Evolutionary conservation across 2,797 vertebrate genomes (phyloP).

Genomic region (Taenioides sp.): DNA sequence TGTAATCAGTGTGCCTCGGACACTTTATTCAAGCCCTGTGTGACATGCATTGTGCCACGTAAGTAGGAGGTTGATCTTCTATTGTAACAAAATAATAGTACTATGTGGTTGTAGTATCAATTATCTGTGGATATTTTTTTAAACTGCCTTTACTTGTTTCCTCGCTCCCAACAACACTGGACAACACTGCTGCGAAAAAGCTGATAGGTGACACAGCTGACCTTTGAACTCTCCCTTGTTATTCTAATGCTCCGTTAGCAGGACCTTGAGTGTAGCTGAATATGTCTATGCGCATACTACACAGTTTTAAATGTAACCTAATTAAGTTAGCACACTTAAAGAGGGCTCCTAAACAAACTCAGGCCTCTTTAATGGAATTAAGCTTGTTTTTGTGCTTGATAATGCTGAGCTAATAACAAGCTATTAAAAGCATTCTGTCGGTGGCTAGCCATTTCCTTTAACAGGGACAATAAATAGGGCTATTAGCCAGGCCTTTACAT

Average conservation of each 20-base stretch:
- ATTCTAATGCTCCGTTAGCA: slow-evolving; percentile 1
- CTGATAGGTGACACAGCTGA: slow-evolving; percentile 36
- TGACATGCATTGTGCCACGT: too few relatives aligned
- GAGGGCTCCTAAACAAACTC: neutral
- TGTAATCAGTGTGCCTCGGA: too few relatives aligned
- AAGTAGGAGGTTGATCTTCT: too few relatives aligned
- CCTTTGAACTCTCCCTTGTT: slow-evolving; percentile 31
- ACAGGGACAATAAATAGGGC: slow-evolving; percentile 1
- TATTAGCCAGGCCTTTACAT: slow-evolving; percentile 11
- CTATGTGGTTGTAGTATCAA: too few relatives aligned
- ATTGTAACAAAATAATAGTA: too few relatives aligned
- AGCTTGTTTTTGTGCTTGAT: slow-evolving; percentile 11
- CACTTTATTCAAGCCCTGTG: too few relatives aligned
- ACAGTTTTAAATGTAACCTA: neutral
- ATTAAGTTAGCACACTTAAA: slow-evolving; percentile 1
- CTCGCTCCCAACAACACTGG: neutral
- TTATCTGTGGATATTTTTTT: too few relatives aligned
- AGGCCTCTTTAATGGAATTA: slow-evolving; percentile 2
- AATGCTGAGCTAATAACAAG: slow-evolving; percentile 7
- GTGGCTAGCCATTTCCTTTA: slow-evolving; percentile 15
- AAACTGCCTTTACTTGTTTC: neutral
- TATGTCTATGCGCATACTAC: neutral
- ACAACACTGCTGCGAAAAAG: neutral
- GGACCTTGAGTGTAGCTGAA: too few relatives aligned
- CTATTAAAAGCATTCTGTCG: slow-evolving; percentile 10